Conservation (phyloP, 2,888 invertebrate species). For the Amphimallon solstitiale region DNA sequence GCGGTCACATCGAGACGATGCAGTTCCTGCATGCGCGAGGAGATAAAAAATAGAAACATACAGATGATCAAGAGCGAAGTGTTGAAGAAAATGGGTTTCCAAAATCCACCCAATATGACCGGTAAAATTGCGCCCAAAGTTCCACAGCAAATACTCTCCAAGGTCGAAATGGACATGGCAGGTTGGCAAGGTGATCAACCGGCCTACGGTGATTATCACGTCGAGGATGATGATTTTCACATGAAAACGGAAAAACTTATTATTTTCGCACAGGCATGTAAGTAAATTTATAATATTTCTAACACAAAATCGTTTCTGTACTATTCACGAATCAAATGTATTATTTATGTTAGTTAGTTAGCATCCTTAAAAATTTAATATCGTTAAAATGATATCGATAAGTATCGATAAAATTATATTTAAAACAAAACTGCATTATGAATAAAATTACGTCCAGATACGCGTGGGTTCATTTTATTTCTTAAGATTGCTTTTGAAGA, state of each 20-base stretch:
- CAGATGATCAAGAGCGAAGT: slow-evolving; percentile 71
- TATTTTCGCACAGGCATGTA: slow-evolving; percentile 71
- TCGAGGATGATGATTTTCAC: slow-evolving; percentile 74
- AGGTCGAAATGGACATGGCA: slow-evolving; percentile 56
- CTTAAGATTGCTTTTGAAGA: too few species aligned
- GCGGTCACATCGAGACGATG: slow-evolving; percentile 55
- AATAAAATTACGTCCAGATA: too few species aligned
- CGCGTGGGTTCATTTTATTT: neutral
- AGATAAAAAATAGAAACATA: slow-evolving; percentile 67
- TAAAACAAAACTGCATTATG: too few species aligned
- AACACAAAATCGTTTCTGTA: too few species aligned
- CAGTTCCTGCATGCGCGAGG: slow-evolving; percentile 68
- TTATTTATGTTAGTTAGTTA: too few species aligned
- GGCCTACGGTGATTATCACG: slow-evolving; percentile 62
- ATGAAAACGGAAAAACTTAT: slow-evolving; percentile 75
- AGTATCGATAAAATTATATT: too few species aligned
- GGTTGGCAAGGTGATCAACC: slow-evolving; percentile 63
- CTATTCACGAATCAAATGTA: too few species aligned
- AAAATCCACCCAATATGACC: slow-evolving; percentile 68
- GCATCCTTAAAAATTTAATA: too few species aligned
- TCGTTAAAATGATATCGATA: too few species aligned
- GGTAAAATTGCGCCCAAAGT: slow-evolving; percentile 68
- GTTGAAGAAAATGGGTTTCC: slow-evolving; percentile 68
- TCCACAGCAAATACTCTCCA: slow-evolving; percentile 61
- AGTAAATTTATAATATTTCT: slow-evolving; percentile 55